phyloP scores from a whole-genome alignment of 2,797 vertebrate genomes.

The Cichlasoma orientale region DNA sequence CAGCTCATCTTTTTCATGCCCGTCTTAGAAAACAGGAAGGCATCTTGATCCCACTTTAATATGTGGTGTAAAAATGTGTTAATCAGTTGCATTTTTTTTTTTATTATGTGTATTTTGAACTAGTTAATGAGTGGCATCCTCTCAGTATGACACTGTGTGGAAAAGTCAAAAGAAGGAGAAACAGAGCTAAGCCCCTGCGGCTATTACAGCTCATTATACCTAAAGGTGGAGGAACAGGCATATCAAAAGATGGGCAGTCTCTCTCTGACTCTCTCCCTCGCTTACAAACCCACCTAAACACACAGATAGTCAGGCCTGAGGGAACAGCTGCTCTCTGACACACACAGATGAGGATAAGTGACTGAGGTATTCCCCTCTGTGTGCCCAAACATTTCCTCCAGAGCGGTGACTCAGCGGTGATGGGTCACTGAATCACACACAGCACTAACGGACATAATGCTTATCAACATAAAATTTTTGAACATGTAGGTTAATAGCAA shows the following conservation, averaged over 20 bases:
- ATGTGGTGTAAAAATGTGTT: background rate
- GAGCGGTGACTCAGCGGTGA: constrained; percentile 37
- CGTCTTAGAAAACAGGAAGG: constrained; percentile 11
- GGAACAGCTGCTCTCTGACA: constrained; percentile 70
- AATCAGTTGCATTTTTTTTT: constrained; percentile 11
- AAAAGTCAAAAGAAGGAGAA: constrained; percentile 7
- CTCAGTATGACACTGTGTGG: constrained; percentile 1
- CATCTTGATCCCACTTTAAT: constrained; percentile 4
- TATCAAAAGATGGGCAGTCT: constrained; percentile 26
- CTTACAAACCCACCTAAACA: constrained; percentile 29
- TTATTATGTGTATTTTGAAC: background rate
- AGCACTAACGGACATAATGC: constrained; percentile 19
- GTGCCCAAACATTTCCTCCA: constrained; percentile 32
- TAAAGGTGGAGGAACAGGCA: constrained; percentile 44
- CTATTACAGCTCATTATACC: constrained; percentile 69
- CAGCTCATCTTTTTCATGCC: constrained; percentile 15
- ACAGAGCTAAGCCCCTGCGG: constrained; percentile 34
- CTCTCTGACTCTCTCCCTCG: background rate
- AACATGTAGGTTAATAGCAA: constrained; percentile 6
- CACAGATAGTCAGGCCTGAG: constrained; percentile 45
- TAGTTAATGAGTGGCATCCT: constrained; percentile 41
- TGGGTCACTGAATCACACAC: constrained; percentile 33
- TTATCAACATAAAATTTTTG: constrained; percentile 31
- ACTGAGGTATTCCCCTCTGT: constrained; percentile 34
- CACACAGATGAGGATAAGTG: constrained; percentile 36